Percentiles rank a stretch among this genome's conserved stretches.
Conservation (phyloP, 92 coral and sea anemone species). For the Porites cylindrica region DNA sequence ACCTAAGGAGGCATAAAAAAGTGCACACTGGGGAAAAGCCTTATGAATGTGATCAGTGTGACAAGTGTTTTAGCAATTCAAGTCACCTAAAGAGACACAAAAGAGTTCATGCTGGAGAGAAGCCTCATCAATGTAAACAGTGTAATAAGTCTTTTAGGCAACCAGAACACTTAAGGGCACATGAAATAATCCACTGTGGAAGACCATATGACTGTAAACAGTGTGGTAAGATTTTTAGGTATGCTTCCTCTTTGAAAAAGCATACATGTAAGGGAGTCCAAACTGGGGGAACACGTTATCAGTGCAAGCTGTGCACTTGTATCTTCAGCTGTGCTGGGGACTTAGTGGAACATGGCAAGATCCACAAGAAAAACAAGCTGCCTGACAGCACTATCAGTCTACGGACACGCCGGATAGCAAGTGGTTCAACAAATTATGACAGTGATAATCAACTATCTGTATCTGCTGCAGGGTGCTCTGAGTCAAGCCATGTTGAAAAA, state of each 20-base stretch:
- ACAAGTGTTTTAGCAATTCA: too few relatives aligned
- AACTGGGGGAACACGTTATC: not conserved
- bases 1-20: not conserved
- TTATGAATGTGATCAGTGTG: constrained; percentile 1
- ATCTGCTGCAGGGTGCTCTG: not conserved
- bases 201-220: not conserved
- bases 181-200: not conserved
- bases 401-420: too few relatives aligned
- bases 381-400: too few relatives aligned
- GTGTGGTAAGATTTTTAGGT: not conserved
- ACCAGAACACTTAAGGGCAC: not conserved
- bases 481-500: not conserved
- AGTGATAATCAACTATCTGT: too few relatives aligned
- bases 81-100: too few relatives aligned
- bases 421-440: too few relatives aligned
- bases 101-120: not conserved
- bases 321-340: too few relatives aligned
- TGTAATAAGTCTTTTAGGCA: not conserved
- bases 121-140: not conserved
- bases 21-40: not conserved
- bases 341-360: too few relatives aligned
- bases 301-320: not conserved
- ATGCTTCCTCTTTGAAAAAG: not conserved
- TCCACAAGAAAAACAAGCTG: not conserved
- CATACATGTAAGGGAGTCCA: not conserved